Conservation (phyloP, 2,797 vertebrate species). For the Lithobates pipiens region DNA sequence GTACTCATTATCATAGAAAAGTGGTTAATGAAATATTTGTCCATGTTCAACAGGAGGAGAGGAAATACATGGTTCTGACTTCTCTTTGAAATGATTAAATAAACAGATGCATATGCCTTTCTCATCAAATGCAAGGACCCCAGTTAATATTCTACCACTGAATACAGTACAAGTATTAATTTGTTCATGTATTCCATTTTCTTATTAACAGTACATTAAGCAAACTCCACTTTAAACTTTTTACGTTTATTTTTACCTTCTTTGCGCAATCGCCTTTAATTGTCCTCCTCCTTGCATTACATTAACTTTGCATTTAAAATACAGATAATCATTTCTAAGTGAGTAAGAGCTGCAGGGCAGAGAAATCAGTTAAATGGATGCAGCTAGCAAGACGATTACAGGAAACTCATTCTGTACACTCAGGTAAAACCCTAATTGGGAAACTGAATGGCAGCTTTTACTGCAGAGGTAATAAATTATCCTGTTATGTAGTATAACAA, state of each 20-base stretch:
- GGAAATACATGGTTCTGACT: neutral
- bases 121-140: constrained; percentile 8
- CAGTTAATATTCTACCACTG: neutral
- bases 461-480: neutral
- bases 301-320: constrained; percentile 46
- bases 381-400: constrained; percentile 32
- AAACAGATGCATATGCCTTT: constrained; percentile 12
- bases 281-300: constrained; percentile 26
- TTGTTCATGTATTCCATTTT: neutral
- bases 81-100: constrained; percentile 26
- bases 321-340: constrained; percentile 37
- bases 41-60: neutral
- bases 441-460: neutral
- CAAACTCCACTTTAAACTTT: constrained; percentile 22
- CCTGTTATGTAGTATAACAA: no score
- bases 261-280: constrained; percentile 28
- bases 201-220: constrained; percentile 16
- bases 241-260: constrained; percentile 32
- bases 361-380: constrained; percentile 27
- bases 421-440: constrained; percentile 26
- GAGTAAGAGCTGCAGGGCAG: constrained; percentile 41
- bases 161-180: constrained; percentile 2
- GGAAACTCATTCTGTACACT: constrained; percentile 15
- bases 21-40: constrained; percentile 19
- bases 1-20: constrained; percentile 18